phyloP scores from a whole-genome alignment of 2,113 vertebrate genomes.

The Trematomus loennbergii region DNA sequence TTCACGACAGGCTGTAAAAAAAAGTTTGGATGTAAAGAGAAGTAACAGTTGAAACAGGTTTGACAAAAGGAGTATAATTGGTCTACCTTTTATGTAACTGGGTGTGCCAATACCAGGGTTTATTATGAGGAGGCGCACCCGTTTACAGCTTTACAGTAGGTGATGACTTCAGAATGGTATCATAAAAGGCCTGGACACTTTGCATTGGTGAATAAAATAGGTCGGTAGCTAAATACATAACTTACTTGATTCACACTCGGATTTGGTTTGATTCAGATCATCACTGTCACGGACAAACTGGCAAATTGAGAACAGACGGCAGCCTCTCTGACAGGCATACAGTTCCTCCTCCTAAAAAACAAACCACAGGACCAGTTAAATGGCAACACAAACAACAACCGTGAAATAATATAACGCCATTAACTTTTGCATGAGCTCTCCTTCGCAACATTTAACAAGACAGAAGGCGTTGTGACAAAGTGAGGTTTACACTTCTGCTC shows the following conservation, averaged over 20 bases:
- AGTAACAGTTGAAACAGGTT: slow-evolving; percentile 29
- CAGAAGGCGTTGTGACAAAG: too few relatives aligned
- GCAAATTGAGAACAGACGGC: slow-evolving; percentile 97
- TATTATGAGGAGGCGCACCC: neutral
- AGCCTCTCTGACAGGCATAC: slow-evolving; percentile 95
- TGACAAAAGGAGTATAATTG: neutral
- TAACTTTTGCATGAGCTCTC: neutral
- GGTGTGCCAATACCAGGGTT: neutral
- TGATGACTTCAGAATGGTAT: neutral
- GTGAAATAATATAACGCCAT: slow-evolving; percentile 1
- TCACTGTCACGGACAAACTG: slow-evolving; percentile 95
- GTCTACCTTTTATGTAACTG: fast-evolving
- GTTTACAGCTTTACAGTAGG: neutral
- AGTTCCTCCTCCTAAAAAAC: slow-evolving; percentile 92
- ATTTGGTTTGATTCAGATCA: slow-evolving; percentile 93
- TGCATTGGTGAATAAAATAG: neutral
- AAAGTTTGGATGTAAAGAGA: slow-evolving; percentile 32
- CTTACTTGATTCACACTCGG: slow-evolving; percentile 96
- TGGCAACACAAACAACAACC: neutral
- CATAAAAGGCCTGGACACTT: neutral
- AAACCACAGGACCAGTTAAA: slow-evolving; percentile 45
- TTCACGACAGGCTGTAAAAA: slow-evolving; percentile 91
- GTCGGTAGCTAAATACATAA: neutral
- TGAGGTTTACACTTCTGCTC: neutral
- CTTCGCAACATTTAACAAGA: neutral